Percentiles rank a stretch among this genome's conserved stretches.
phyloP scores from a whole-genome alignment of 2,797 vertebrate genomes.

The Myotis pilosus region DNA sequence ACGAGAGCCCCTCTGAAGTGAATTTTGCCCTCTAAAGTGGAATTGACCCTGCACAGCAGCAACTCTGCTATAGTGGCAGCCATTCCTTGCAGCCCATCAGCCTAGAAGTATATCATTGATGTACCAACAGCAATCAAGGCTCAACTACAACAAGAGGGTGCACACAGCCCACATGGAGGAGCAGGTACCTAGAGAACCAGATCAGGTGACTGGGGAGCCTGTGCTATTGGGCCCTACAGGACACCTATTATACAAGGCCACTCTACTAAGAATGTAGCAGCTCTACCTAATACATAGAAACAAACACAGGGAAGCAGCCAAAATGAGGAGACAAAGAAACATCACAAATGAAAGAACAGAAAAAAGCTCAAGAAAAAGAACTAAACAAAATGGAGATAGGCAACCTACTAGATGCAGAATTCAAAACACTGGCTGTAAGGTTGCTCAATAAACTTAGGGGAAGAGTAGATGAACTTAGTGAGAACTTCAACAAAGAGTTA shows the following conservation, averaged over 20 bases:
- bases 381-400: not conserved
- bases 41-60: not conserved
- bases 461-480: too few species aligned
- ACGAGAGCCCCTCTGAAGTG: not conserved
- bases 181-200: too few species aligned
- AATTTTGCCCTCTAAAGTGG: not conserved
- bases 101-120: not conserved
- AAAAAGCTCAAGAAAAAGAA: not conserved
- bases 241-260: too few species aligned
- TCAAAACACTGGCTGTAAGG: too few species aligned
- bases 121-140: not conserved
- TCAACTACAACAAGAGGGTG: not conserved
- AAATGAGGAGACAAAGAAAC: not conserved
- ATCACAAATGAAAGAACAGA: not conserved
- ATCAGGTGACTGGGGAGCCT: too few species aligned
- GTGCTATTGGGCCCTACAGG: too few species aligned
- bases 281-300: too few species aligned
- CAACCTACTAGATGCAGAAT: not conserved
- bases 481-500: too few species aligned
- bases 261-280: too few species aligned
- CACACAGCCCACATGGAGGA: too few species aligned
- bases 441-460: too few species aligned
- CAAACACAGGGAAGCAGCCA: too few species aligned
- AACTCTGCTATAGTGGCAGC: not conserved
- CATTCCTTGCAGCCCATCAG: not conserved